Percentiles rank a stretch among this genome's conserved stretches.
Conservation (phyloP, 2,797 vertebrate species). For the Triplophysa bombifrons region DNA sequence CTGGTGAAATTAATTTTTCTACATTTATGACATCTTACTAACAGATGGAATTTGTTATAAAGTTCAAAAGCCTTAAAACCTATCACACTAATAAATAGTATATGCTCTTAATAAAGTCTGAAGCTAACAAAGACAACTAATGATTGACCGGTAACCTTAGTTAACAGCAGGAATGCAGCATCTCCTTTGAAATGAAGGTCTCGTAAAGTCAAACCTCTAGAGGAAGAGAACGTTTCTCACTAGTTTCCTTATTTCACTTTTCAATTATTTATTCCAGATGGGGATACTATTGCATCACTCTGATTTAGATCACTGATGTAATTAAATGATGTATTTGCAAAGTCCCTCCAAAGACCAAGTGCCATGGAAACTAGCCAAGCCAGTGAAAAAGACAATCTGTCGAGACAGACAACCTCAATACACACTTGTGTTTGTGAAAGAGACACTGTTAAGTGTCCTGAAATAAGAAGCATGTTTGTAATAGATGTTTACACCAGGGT, state of each 20-base stretch:
- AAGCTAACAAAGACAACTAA: conserved; percentile 46
- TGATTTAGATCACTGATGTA: conserved; percentile 59
- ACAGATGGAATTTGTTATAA: conserved; percentile 52
- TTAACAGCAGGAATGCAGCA: conserved; percentile 49
- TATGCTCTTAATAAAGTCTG: conserved; percentile 53
- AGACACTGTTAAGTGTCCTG: conserved; percentile 27
- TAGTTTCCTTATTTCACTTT: conserved; percentile 52
- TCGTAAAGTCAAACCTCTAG: background rate
- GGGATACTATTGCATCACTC: conserved; percentile 61
- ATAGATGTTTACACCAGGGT: conserved; percentile 40
- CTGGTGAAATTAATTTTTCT: conserved; percentile 37
- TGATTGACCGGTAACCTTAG: conserved; percentile 48
- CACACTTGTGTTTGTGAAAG: conserved; percentile 36
- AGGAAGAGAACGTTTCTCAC: conserved; percentile 3
- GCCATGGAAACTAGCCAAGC: conserved; percentile 55
- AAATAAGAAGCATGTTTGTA: conserved; percentile 35
- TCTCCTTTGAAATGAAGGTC: conserved; percentile 22
- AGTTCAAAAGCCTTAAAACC: conserved; percentile 51
- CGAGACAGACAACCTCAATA: conserved; percentile 35
- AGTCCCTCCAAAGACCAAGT: conserved; percentile 48
- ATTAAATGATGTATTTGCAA: conserved; percentile 71
- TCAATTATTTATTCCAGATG: conserved; percentile 61
- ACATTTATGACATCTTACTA: conserved; percentile 45
- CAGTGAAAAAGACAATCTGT: conserved; percentile 47
- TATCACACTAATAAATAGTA: conserved; percentile 46